Evolutionary conservation across 2,888 invertebrate species (phyloP).

Genomic region (Scelioninae gen. 1): DNA sequence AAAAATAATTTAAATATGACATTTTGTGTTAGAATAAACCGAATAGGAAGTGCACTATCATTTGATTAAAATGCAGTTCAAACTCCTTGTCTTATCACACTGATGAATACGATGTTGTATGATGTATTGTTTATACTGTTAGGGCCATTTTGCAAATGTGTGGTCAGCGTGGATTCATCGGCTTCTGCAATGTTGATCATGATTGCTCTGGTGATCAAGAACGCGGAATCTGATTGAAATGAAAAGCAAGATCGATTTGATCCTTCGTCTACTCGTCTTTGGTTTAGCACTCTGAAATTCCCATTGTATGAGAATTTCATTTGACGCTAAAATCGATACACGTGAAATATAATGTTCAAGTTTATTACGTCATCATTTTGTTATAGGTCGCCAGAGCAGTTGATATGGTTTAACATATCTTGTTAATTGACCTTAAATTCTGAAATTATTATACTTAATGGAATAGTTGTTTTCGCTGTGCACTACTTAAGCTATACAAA

Average conservation of each 20-base stretch:
- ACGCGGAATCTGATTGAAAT: slow-evolving; percentile 34
- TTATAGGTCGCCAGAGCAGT: too few species aligned
- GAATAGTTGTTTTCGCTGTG: too few species aligned
- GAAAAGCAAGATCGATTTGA: slow-evolving; percentile 43
- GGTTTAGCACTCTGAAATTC: slow-evolving; percentile 21
- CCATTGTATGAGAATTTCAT: slow-evolving; percentile 23
- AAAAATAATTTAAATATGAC: too few species aligned
- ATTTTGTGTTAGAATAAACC: too few species aligned
- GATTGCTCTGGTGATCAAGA: slow-evolving; percentile 45
- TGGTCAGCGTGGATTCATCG: slow-evolving; percentile 28
- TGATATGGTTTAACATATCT: too few species aligned
- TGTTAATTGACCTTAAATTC: too few species aligned
- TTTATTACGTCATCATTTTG: slow-evolving; percentile 30
- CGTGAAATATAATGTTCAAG: slow-evolving; percentile 3
- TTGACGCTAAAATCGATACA: slow-evolving; percentile 16
- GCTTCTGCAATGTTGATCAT: slow-evolving; percentile 41
- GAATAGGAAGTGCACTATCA: too few species aligned
- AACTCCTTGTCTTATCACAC: slow-evolving; percentile 9
- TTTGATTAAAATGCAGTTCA: too few species aligned
- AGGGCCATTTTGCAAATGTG: slow-evolving; percentile 34
- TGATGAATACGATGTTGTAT: slow-evolving; percentile 11
- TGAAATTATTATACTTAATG: too few species aligned
- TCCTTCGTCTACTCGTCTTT: slow-evolving; percentile 28
- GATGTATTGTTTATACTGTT: slow-evolving; percentile 25
- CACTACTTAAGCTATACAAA: too few species aligned